A percentile compares a stretch with the other conserved stretches of the same genome.
These are phyloP conservation scores for Nemotelus pantherinus DNA, from an alignment of 2,888 invertebrate genomes.

Conservation along the genomic window DNA sequence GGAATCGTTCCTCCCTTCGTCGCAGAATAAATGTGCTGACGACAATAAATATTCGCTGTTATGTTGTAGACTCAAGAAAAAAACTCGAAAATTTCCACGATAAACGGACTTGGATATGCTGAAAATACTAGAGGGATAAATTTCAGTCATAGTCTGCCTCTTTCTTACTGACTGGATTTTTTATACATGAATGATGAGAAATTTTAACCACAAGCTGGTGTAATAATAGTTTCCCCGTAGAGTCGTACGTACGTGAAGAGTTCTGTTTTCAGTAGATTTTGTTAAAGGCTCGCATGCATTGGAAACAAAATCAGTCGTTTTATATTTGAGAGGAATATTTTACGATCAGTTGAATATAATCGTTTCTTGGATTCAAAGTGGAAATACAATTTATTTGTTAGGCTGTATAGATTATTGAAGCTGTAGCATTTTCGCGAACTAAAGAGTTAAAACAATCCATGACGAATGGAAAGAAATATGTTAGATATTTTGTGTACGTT, in stretches of 20 bases:
- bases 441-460: neutral
- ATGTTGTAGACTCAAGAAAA: neutral
- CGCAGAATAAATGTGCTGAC: neutral
- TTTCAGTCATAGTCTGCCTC: neutral
- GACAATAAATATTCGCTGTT: neutral
- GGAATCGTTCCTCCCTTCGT: neutral
- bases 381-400: no score
- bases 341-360: no score
- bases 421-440: no score
- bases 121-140: conserved; percentile 28
- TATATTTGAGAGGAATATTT: no score
- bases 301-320: no score
- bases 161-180: conserved; percentile 15
- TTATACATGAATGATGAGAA: conserved; percentile 44
- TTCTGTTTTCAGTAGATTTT: no score
- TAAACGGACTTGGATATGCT: conserved; percentile 38
- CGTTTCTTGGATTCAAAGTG: no score
- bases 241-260: neutral
- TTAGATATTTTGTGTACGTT: conserved; percentile 14
- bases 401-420: no score
- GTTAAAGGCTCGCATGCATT: no score
- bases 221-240: conserved; percentile 45
- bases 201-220: conserved; percentile 49
- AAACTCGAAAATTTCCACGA: conserved; percentile 18
- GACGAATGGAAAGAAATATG: conserved; percentile 36